Evolutionary conservation across 2,113 vertebrate genomes (phyloP), one percentile per base, ranked within the genome.

Genomic region (Podarcis muralis): DNA sequence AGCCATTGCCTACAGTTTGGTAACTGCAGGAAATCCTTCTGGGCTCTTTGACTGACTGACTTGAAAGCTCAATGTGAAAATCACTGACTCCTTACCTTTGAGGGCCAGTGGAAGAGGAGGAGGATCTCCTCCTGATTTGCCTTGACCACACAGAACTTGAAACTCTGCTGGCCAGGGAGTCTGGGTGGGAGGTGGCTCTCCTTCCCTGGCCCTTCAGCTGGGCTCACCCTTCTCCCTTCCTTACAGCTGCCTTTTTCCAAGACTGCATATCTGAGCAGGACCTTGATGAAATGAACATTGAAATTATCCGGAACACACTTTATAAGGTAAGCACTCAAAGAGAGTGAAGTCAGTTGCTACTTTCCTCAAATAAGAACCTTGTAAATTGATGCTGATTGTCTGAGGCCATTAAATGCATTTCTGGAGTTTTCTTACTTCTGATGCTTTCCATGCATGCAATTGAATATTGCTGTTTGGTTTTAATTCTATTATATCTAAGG

Each of bases 201-300:
- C 48, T 53, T 53, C 48, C 48, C 11, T 53, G 48, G 48, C 48
- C 48, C 30, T 15, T 59, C 53, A 83, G 0, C 57, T 4, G 57
- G 91, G 88, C 94, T 81, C 88, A 59, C 90, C 32, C 81, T 53
- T 92, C 43, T 93, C 68, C 72, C 43, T 95, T 25, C 86, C 3
- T 93, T 95, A 83, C 96, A 99, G 99, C 99, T 94, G 98, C 99
- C 9, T 99, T 99, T 95, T 99, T 99, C 96, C 99, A 99, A 96
- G 99, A 99, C 93, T 99, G 99, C 96, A 99, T 99, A 95, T 99
- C 99, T 83, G 99, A 99, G 91, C 99, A 99, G 95, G 99, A 99
- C 94, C 97, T 99, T 86, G 99, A 99, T 91, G 99, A 99, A 96
- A 99, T 99, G 99, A 99, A 99, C 95, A 99, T 99, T 1, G 99